phyloP scores from a whole-genome alignment of 1,140 invertebrate genomes.

The Pogonomyrmex barbatus region DNA sequence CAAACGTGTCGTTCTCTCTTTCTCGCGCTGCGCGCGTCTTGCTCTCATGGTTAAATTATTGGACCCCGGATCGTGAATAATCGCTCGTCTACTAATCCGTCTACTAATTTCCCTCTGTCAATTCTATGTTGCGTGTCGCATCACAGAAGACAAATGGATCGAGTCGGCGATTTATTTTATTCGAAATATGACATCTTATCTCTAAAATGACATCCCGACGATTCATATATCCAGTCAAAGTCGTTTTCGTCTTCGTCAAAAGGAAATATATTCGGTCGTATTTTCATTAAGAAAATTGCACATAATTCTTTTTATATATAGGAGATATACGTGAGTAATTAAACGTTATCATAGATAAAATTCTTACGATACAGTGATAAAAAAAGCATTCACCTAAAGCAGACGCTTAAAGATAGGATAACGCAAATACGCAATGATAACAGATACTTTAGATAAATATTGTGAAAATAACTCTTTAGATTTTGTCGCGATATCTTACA shows the following conservation, averaged over 20 bases:
- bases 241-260: neutral
- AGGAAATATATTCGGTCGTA: neutral
- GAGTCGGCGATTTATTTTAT: neutral
- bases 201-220: neutral
- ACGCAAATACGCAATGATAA: neutral
- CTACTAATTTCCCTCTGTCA: neutral
- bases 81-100: slow-evolving; percentile 7
- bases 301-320: neutral
- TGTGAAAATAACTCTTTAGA: slow-evolving; percentile 25
- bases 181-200: neutral
- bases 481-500: slow-evolving; percentile 19
- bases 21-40: slow-evolving; percentile 24
- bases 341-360: slow-evolving; percentile 23
- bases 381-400: neutral
- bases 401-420: neutral
- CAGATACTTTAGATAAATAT: slow-evolving; percentile 23
- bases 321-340: neutral
- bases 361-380: neutral
- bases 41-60: slow-evolving; percentile 17
- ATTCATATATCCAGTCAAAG: neutral
- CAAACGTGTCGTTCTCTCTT: slow-evolving; percentile 19
- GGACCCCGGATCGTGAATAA: slow-evolving; percentile 17
- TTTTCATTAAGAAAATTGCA: neutral
- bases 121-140: neutral
- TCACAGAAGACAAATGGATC: neutral